Base-by-base conservation (phyloP, 2,888 invertebrate genomes). In the Eupithecia abbreviata region DNA sequence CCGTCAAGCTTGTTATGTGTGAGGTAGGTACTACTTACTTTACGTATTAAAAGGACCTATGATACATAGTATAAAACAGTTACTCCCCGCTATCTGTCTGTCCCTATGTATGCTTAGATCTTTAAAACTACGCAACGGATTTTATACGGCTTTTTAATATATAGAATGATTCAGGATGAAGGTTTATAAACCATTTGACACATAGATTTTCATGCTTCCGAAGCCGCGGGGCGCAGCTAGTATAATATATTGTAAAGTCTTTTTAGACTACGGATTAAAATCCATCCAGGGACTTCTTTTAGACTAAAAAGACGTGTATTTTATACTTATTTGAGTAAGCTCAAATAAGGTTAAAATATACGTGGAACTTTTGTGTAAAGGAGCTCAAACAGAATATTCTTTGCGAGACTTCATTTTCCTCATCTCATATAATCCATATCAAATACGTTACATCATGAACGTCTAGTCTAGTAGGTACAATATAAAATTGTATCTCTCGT, bases 351-450 rank as follows among this genome's bases (percentile, higher is more conserved):
- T 76, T 80, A 79, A 73, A 77, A 79, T 79, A 84, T 84, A 81
- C 84, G 80, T 82, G 72, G 79, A 77, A 81, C 81, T 82, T 85
- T 80, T 78, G 82, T 86, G 83, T 82, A 84, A 84, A 87, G 83
- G 81, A 85, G 83, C 85, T 85, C 84, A 84, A 85, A 87, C 83
- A 85, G 79, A 87, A 86, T 84, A 83, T 84, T 79, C 77, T 77
- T 81, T 72, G 67, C 79, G 79, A 82, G 85, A 84, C 82, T 85
- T 87, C 80, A 86, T 88, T 90, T 88, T 86, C 85, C 82, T 85
- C 84, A 83, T 85, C 85, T 87, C 84, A 82, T 84, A 84, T 88
- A 87, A 86, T 86, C 84, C 86, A 81, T 87, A 85, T 85, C 80
- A 84, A 85, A 86, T 81, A 84, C 79, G 81, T 18, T n/a, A 30